A percentile compares a stretch with the other conserved stretches of the same genome.
Conservation (phyloP, 37 sponge, comb jelly and placozoan genomes). For the Spongia lamella region DNA sequence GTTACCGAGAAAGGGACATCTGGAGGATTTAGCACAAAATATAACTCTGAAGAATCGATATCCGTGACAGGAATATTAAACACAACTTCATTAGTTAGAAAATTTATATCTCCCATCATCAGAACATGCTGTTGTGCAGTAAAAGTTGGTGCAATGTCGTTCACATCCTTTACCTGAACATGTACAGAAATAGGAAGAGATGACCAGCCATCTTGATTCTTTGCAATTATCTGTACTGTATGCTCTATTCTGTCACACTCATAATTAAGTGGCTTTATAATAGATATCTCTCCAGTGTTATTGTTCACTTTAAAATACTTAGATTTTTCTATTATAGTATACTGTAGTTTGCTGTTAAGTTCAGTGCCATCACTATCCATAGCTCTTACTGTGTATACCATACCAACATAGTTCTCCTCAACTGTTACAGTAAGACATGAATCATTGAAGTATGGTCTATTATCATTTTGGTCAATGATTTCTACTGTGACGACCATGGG, state of each 20-base stretch:
- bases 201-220: constrained; percentile 3
- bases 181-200: neutral
- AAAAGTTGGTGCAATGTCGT: constrained; percentile 40
- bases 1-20: no score
- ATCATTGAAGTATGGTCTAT: constrained; percentile 2
- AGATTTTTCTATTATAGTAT: no score
- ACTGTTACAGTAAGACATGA: neutral
- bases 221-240: constrained; percentile 4
- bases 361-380: neutral
- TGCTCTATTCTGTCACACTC: neutral
- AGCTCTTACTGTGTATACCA: neutral
- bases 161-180: constrained; percentile 30
- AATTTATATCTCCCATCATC: no score
- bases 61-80: no score
- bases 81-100: no score
- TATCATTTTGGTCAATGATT: constrained; percentile 35
- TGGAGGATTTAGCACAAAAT: no score
- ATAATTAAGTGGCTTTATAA: constrained; percentile 1
- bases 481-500: constrained; percentile 4
- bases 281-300: constrained; percentile 42
- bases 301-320: constrained; percentile 29
- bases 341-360: no score
- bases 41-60: no score
- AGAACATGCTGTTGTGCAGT: neutral
- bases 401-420: constrained; percentile 1